These are phyloP conservation scores for Nycticryphes semicollaris DNA, from an alignment of 2,113 vertebrate genomes.

Conservation along the genomic window DNA sequence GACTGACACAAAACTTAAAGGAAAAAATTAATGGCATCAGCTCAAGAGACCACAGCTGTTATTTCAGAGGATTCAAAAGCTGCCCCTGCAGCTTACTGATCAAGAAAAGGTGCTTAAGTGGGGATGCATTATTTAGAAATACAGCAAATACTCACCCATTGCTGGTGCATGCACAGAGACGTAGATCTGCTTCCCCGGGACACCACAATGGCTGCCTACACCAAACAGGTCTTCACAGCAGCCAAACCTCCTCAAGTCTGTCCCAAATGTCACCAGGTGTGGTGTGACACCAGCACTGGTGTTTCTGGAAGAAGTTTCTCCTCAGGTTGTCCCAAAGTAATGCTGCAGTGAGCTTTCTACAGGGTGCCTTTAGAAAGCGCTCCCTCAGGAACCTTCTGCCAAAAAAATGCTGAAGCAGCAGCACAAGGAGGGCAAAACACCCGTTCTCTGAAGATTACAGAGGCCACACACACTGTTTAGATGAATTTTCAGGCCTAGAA, in stretches of 20 bases:
- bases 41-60: neutral
- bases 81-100: neutral
- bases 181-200: neutral
- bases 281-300: neutral
- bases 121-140: neutral
- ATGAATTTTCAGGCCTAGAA: neutral
- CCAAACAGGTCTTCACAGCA: neutral
- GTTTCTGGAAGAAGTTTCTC: neutral
- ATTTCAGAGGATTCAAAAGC: neutral
- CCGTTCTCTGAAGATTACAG: neutral
- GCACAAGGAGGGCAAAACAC: rapidly evolving
- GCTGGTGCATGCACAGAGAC: neutral
- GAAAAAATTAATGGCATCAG: conserved; percentile 14
- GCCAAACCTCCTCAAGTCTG: neutral
- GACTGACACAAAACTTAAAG: conserved; percentile 34
- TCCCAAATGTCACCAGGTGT: neutral
- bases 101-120: neutral
- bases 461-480: neutral
- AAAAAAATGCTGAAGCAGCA: neutral
- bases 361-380: neutral
- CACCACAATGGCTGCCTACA: neutral
- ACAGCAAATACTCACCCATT: neutral
- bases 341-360: rapidly evolving
- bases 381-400: rapidly evolving
- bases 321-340: neutral